phyloP scores from a whole-genome alignment of 1,140 invertebrate species.

The Samia ricini region DNA sequence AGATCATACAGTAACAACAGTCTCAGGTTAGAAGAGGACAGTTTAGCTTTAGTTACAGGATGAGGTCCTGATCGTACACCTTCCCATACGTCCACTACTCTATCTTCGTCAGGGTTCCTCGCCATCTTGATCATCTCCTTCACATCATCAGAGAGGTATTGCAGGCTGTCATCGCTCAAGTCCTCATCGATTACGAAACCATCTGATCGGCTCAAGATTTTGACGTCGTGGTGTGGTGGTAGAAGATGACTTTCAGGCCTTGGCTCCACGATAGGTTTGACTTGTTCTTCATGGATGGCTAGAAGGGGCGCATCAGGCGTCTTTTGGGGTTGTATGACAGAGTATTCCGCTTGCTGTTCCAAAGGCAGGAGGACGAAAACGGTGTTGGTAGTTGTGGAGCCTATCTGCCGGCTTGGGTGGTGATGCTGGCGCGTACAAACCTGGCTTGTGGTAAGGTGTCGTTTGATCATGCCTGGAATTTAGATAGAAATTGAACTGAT shows the following conservation, averaged over 20 bases:
- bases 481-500: not conserved
- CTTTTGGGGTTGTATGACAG: conserved; percentile 50
- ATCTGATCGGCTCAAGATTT: conserved; percentile 46
- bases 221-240: conserved; percentile 47
- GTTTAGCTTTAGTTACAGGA: conserved; percentile 43
- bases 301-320: conserved; percentile 49
- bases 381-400: conserved; percentile 28
- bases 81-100: conserved; percentile 55
- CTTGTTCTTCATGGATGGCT: conserved; percentile 53
- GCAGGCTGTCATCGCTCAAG: conserved; percentile 62
- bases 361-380: conserved; percentile 42
- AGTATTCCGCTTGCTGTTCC: conserved; percentile 48
- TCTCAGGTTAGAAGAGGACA: conserved; percentile 63
- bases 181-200: conserved; percentile 39
- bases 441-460: conserved; percentile 76
- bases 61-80: conserved; percentile 37
- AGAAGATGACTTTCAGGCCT: conserved; percentile 44
- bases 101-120: conserved; percentile 54
- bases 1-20: conserved; percentile 78
- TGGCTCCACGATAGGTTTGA: conserved; percentile 61
- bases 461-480: conserved; percentile 56
- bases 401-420: conserved; percentile 63
- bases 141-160: conserved; percentile 64
- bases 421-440: conserved; percentile 69
- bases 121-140: conserved; percentile 68